Evolutionary conservation across 2,113 vertebrate genomes (phyloP), one percentile per base, ranked within the genome.

Genomic region (Lycocorax pyrrhopterus): DNA sequence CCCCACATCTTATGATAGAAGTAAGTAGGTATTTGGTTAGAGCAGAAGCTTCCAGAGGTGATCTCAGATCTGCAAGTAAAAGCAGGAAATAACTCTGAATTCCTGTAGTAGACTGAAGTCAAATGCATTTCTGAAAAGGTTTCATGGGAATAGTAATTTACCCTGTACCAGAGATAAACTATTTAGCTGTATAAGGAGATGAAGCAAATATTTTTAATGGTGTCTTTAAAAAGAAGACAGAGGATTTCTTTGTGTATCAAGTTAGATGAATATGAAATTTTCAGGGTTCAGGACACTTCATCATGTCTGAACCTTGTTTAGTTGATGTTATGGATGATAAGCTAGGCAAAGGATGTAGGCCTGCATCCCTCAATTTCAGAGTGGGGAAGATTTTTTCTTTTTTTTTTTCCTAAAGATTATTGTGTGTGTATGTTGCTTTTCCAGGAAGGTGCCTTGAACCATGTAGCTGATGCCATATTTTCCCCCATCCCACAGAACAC

Each of bases 401-500:
- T 49, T 39, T 82, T 67, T 91, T 63, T 5, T 1, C 5, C 19
- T 44, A 6, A 77, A 55, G 10, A 37, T 69, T 59, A 13, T 43
- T 53, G 4, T 49, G 4, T 62, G 22, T 39, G 15, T 43, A 13
- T 21, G 8, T 82, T 88, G 37, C 19, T 69, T 87, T 86, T 80
- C 39, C 43, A 64, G 37, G 22, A 69, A 55, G 7, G 10, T 72
- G 6, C 27, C 12, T 58, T 85, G 26, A 87, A 23, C 49, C 12
- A 15, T 41, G 9, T 35, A 53, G 27, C 10, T 53, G 27, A 16
- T 59, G 30, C 27, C 41, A 2, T 26, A 8, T 13, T 77, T 73
- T 39, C 2, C 30, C 12, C 16, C 12, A 37, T 8, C 23, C 3
- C 0, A 1, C 4, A 0, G 19, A 59, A 8, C 15, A 18, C 22